Evolutionary conservation across 2,888 invertebrate genomes (phyloP).

Genomic region (Macaria notata): DNA sequence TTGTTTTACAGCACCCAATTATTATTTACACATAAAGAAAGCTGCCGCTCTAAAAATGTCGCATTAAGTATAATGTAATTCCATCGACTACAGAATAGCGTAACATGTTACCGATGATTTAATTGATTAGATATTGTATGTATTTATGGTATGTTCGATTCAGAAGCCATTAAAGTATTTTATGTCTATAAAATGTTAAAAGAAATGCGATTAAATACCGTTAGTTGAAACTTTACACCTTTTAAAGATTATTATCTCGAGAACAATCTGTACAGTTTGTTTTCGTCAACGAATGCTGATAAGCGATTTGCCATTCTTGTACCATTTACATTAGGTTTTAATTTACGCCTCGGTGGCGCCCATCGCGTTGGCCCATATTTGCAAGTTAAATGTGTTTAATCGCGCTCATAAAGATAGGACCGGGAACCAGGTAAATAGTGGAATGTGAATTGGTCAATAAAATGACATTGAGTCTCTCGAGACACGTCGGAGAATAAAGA

Average conservation of each 20-base stretch:
- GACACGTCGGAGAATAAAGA: neutral
- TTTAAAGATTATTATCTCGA: constrained; percentile 29
- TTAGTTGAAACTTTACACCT: constrained; percentile 32
- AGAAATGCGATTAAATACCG: constrained; percentile 22
- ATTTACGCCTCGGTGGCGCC: constrained; percentile 39
- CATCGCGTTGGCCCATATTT: constrained; percentile 22
- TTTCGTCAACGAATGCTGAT: constrained; percentile 49
- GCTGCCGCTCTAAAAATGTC: no score
- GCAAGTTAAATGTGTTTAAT: constrained; percentile 21
- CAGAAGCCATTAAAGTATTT: constrained; percentile 24
- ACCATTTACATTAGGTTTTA: constrained; percentile 45
- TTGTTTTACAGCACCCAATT: no score
- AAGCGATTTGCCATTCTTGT: constrained; percentile 43
- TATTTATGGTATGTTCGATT: constrained; percentile 21
- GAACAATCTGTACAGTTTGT: constrained; percentile 33
- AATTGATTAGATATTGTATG: neutral
- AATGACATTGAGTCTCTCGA: constrained; percentile 38
- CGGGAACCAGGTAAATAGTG: constrained; percentile 17
- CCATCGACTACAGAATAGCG: no score
- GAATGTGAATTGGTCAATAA: constrained; percentile 31
- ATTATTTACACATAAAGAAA: no score
- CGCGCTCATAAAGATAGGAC: constrained; percentile 16
- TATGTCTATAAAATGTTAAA: constrained; percentile 26
- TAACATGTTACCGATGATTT: no score
- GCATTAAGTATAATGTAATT: no score